phyloP scores from a whole-genome alignment of 1,140 invertebrate genomes.

The Forficula auricularia region DNA sequence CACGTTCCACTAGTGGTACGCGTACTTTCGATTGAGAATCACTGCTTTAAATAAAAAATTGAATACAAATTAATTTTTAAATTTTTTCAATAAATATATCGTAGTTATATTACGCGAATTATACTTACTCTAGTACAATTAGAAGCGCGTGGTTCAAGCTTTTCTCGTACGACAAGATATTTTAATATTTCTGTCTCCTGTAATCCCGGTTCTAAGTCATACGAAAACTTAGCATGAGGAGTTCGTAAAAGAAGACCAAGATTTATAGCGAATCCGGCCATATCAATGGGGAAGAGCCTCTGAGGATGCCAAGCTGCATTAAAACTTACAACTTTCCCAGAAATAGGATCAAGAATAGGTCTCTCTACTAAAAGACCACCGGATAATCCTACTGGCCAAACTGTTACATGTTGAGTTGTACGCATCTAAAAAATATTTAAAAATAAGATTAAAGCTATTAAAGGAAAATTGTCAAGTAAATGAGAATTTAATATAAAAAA shows the following conservation, averaged over 20 bases:
- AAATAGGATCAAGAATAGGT: slow-evolving; percentile 46
- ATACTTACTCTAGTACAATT: slow-evolving; percentile 61
- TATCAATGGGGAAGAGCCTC: slow-evolving; percentile 87
- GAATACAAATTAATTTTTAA: background rate
- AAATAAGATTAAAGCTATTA: slow-evolving; percentile 1
- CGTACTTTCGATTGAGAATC: too few species aligned
- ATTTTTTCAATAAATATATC: too few species aligned
- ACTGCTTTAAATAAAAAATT: background rate
- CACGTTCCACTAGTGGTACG: background rate
- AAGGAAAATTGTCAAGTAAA: background rate
- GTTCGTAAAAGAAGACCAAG: slow-evolving; percentile 56
- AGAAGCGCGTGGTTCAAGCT: slow-evolving; percentile 77
- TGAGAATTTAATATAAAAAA: slow-evolving; percentile 12
- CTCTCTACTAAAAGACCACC: slow-evolving; percentile 75
- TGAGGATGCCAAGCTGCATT: slow-evolving; percentile 73
- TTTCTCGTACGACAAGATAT: slow-evolving; percentile 53
- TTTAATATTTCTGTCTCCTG: slow-evolving; percentile 82
- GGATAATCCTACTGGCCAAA: slow-evolving; percentile 94
- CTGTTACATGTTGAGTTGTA: slow-evolving; percentile 69
- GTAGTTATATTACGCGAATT: background rate
- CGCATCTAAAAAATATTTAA: slow-evolving; percentile 29
- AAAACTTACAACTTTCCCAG: slow-evolving; percentile 62
- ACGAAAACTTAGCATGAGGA: slow-evolving; percentile 64
- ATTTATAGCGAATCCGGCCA: slow-evolving; percentile 96
- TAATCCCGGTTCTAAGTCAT: slow-evolving; percentile 66